These are phyloP conservation scores for Pampus argenteus DNA, from an alignment of 2,797 vertebrate species.

Conservation along the genomic window DNA sequence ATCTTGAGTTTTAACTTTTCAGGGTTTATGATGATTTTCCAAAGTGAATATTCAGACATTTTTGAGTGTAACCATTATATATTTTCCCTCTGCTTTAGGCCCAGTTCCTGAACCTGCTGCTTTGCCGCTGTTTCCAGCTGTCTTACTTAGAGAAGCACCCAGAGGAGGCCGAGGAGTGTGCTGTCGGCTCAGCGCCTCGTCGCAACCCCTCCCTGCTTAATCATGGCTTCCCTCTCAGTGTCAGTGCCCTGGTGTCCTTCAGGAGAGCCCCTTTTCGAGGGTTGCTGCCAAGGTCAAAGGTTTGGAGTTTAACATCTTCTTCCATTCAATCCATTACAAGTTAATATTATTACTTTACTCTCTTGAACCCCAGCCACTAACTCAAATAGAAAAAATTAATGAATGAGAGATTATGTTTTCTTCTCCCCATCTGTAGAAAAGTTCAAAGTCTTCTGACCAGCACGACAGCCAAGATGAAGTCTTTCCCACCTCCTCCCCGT, in stretches of 20 bases:
- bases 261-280: slow-evolving; percentile 87
- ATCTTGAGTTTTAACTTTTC: neutral
- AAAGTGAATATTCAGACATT: neutral
- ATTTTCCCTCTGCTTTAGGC: slow-evolving; percentile 77
- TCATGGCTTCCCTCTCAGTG: slow-evolving; percentile 92
- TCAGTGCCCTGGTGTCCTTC: slow-evolving; percentile 95
- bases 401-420: neutral
- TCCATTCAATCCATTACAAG: neutral
- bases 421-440: slow-evolving; percentile 40
- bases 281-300: slow-evolving; percentile 81
- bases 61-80: neutral
- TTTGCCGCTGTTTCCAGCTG: slow-evolving; percentile 97
- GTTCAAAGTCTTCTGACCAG: slow-evolving; percentile 41
- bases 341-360: neutral
- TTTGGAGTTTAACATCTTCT: slow-evolving; percentile 43
- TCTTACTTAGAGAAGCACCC: slow-evolving; percentile 90
- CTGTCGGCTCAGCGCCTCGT: slow-evolving; percentile 38
- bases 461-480: slow-evolving; percentile 81
- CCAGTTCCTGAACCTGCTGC: slow-evolving; percentile 91
- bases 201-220: slow-evolving; percentile 86
- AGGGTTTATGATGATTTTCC: neutral
- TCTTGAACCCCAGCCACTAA: neutral
- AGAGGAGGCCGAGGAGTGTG: slow-evolving; percentile 81
- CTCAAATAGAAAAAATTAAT: too few relatives aligned
- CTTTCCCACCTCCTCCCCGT: slow-evolving; percentile 86